Percentiles rank a stretch among this genome's conserved stretches.
Evolutionary conservation across 2,888 invertebrate genomes (phyloP).

Genomic region (Lydus trimaculatus): DNA sequence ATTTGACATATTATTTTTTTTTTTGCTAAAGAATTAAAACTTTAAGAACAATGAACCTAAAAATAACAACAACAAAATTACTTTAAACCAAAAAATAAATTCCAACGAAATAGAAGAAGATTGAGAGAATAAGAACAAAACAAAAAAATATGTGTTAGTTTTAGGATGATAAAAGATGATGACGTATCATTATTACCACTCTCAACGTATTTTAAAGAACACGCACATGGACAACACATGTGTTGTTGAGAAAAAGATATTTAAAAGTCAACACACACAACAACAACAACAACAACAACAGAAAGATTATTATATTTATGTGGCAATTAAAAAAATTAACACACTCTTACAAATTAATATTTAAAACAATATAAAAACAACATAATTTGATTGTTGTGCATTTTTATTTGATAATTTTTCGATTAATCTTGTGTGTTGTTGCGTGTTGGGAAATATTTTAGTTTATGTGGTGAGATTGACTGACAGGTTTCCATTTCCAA

Average conservation of each 20-base stretch:
- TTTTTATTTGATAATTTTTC: background rate
- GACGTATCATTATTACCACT: slow-evolving; percentile 3
- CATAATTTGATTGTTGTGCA: too few relatives aligned
- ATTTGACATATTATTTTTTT: background rate
- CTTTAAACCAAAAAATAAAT: background rate
- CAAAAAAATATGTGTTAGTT: slow-evolving; percentile 1
- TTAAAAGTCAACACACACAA: slow-evolving; percentile 34
- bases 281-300: too few relatives aligned
- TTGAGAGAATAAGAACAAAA: background rate
- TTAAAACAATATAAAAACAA: slow-evolving; percentile 13
- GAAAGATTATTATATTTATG: too few relatives aligned
- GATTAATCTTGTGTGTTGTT: slow-evolving; percentile 15
- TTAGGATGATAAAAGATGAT: slow-evolving; percentile 12
- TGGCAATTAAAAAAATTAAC: slow-evolving; percentile 10
- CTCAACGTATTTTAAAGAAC: slow-evolving; percentile 15
- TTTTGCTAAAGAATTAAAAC: background rate
- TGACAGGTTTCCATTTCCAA: background rate
- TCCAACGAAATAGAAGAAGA: background rate
- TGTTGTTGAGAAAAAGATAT: slow-evolving; percentile 40
- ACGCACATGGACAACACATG: slow-evolving; percentile 45
- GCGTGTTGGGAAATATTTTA: background rate
- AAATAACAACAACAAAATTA: background rate
- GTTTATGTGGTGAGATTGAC: too few relatives aligned
- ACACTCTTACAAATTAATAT: slow-evolving; percentile 1
- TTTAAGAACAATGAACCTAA: slow-evolving; percentile 7